Evolutionary conservation across 2,113 vertebrate genomes (phyloP).

Genomic region (Phrynosoma platyrhinos): DNA sequence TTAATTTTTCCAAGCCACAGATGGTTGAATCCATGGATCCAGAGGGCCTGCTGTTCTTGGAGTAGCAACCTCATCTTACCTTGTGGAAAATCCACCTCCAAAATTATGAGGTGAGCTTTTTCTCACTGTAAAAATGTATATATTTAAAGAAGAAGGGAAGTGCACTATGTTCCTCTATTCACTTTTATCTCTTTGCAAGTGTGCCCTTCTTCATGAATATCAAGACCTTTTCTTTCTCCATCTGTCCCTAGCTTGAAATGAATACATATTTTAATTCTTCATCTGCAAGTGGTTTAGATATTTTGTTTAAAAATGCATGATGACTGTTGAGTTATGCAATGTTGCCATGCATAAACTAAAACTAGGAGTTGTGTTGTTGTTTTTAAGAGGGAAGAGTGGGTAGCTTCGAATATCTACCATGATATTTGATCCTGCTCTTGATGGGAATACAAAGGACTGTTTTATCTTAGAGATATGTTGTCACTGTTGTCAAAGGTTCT

Average conservation of each 20-base stretch:
- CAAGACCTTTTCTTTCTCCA: background rate
- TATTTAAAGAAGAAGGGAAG: background rate
- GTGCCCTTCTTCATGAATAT: background rate
- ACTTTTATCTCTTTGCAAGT: background rate
- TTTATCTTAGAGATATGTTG: slow-evolving; percentile 19
- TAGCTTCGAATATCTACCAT: background rate
- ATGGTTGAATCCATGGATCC: too few species aligned
- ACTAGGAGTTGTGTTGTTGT: background rate
- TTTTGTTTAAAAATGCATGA: background rate
- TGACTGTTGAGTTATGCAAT: background rate
- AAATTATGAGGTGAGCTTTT: background rate
- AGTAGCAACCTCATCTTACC: too few species aligned
- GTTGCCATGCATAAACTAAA: background rate
- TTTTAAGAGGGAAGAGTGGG: background rate
- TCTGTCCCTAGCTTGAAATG: background rate
- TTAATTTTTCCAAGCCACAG: too few species aligned
- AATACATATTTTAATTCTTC: background rate
- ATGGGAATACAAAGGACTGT: slow-evolving; percentile 2
- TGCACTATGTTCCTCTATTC: background rate
- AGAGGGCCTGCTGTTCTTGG: too few species aligned
- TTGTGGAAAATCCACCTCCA: too few species aligned
- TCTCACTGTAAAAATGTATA: background rate
- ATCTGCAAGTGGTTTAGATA: background rate
- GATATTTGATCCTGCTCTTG: slow-evolving; percentile 6
- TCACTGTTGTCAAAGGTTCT: background rate